phyloP scores from a whole-genome alignment of 2,888 invertebrate genomes.

The Tupiocoris notatus region DNA sequence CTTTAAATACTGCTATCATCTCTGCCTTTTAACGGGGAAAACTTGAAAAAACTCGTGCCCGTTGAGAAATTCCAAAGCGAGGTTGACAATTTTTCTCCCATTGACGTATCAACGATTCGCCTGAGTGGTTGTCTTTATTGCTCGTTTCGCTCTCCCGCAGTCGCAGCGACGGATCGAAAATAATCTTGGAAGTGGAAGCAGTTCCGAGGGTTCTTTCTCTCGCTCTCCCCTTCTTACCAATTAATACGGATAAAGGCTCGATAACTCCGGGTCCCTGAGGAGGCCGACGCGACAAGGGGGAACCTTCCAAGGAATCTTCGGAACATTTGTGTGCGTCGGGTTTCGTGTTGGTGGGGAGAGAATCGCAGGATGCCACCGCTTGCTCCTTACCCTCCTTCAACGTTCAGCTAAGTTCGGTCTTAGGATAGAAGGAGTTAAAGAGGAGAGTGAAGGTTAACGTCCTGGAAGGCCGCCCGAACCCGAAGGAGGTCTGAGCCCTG shows the following conservation, averaged over 20 bases:
- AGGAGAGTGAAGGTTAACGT: background rate
- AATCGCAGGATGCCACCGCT: background rate
- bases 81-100: too few relatives aligned
- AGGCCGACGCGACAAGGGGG: background rate
- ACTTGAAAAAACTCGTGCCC: too few relatives aligned
- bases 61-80: too few relatives aligned
- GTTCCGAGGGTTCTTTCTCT: background rate
- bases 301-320: background rate
- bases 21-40: too few relatives aligned
- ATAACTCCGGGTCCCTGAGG: constrained; percentile 1
- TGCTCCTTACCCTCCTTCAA: background rate
- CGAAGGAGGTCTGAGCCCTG: background rate
- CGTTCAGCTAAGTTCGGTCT: too few relatives aligned
- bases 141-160: background rate
- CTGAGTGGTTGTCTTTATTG: background rate
- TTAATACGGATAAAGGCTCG: background rate
- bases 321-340: background rate
- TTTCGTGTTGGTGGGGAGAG: background rate
- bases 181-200: background rate
- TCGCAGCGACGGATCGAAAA: background rate
- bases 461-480: background rate
- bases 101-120: too few relatives aligned
- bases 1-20: too few relatives aligned
- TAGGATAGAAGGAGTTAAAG: background rate
- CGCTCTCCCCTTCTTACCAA: background rate